phyloP scores from a whole-genome alignment of 2,113 vertebrate genomes.

The Paramormyrops kingsleyae region DNA sequence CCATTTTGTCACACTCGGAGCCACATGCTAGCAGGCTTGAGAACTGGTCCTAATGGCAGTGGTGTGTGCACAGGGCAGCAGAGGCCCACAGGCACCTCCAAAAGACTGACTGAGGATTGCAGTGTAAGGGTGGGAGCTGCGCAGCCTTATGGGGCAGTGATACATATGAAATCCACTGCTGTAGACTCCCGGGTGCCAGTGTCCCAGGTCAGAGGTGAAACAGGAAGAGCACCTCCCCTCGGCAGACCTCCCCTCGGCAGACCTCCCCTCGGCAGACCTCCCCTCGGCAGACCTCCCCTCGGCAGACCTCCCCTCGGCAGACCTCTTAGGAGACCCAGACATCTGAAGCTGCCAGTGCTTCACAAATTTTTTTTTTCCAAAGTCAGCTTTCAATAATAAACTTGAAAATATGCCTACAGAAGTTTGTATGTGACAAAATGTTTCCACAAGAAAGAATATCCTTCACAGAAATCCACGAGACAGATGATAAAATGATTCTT shows the following conservation, averaged over 20 bases:
- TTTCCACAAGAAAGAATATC: neutral
- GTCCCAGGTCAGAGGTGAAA: neutral
- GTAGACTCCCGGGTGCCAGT: neutral
- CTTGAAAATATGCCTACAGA: neutral
- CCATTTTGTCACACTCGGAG: neutral
- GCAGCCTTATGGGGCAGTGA: neutral
- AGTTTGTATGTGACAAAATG: neutral
- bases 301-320: neutral
- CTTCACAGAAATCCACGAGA: neutral
- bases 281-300: too few species aligned
- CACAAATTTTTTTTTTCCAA: neutral
- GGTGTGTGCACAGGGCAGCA: neutral
- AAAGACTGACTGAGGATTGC: neutral
- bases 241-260: too few species aligned
- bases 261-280: too few species aligned
- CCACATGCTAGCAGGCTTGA: neutral
- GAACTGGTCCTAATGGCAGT: neutral
- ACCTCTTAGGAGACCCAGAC: neutral
- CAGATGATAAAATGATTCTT: neutral
- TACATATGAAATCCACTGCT: neutral
- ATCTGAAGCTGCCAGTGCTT: neutral
- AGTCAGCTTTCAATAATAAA: neutral
- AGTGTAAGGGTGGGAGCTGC: neutral
- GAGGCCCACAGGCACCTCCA: neutral
- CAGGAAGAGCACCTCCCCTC: neutral